Base-by-base conservation (phyloP, 2,888 invertebrate species). In the Chrysolina oricalcia region DNA sequence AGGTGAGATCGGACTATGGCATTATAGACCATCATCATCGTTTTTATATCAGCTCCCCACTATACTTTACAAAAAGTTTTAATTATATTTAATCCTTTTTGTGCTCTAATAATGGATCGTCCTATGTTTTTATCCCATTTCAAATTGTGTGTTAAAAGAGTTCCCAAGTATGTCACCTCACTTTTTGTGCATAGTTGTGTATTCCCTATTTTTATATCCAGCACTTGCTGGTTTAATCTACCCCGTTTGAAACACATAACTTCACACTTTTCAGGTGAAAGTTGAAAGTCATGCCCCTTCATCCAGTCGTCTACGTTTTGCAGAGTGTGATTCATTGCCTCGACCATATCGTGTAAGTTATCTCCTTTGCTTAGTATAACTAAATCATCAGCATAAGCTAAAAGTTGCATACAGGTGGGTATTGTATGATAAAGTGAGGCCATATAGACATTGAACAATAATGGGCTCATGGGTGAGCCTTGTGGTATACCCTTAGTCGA, bases 91-190 rank as follows among this genome's bases (percentile, higher is more conserved):
- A 75, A 35, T 1, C 68, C 73, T 56, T 72, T 66, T 1, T 48
- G 35, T 1, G 73, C 77, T 50, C 66, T 72, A 21, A n/a, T 43
- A 1, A 23, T 56, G 9, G 56, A n/a, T 3, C 19, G 2, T 13
- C 72, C 46, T 11, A 77, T 72, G 35, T 70, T 64, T 27, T 41
- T 69, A n/a, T 65, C 48, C 73, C 77, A 78, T 21, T 75, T 75
- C n/a, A 77, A 15, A 11, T 77, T 46, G 9, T 41, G 43, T 48
- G 48, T 48, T 17, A 48, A 10, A 19, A 63, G 65, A 17, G 56
- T 23, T n/a, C 69, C 72, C 46, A 75, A 68, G n/a, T 73, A 75
- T 73, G 70, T 75, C 3, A 59, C 23, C 3, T 43, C 67, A 21
- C 13, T 66, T 48, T 23, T 27, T 40, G 40, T 64, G n/a, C 21